A percentile compares a stretch with the other conserved stretches of the same genome.
These are phyloP conservation scores for Carterocephalus palaemon DNA, from an alignment of 2,888 invertebrate genomes.

Conservation along the genomic window DNA sequence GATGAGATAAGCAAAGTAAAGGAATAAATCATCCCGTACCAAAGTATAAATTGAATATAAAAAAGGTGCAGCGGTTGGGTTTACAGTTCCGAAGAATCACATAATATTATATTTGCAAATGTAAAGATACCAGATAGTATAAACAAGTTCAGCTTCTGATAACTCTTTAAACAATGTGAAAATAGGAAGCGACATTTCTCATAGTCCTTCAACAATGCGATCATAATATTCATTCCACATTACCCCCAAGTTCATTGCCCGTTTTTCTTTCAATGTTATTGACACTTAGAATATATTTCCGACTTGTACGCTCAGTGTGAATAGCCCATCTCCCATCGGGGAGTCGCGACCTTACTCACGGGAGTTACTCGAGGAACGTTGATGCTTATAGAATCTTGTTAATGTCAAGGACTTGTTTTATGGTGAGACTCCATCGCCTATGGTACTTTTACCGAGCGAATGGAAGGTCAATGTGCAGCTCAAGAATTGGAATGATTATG, in stretches of 20 bases:
- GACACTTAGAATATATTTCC: slow-evolving; percentile 5
- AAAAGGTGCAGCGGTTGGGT: too few relatives aligned
- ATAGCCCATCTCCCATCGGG: slow-evolving; percentile 44
- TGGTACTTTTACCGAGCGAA: background rate
- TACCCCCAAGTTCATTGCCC: background rate
- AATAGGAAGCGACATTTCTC: too few relatives aligned
- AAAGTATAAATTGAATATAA: too few relatives aligned
- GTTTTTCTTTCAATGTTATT: background rate
- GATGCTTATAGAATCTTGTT: slow-evolving; percentile 31
- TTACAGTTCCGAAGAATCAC: too few relatives aligned
- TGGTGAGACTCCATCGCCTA: slow-evolving; percentile 4
- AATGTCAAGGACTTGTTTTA: slow-evolving; percentile 45
- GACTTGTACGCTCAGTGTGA: slow-evolving; percentile 30
- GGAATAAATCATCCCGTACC: too few relatives aligned
- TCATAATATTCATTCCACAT: too few relatives aligned
- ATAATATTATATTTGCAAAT: slow-evolving; percentile 1
- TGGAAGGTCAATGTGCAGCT: slow-evolving; percentile 5
- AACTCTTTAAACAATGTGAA: too few relatives aligned
- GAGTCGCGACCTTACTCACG: slow-evolving; percentile 33
- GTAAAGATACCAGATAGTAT: too few relatives aligned
- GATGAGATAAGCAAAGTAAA: too few relatives aligned
- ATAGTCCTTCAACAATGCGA: too few relatives aligned
- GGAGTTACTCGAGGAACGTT: slow-evolving; percentile 30
- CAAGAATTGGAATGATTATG: too few relatives aligned
- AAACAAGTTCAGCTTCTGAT: too few relatives aligned